Base-by-base conservation (phyloP, 2,113 vertebrate species). In the Mustela lutreola region DNA sequence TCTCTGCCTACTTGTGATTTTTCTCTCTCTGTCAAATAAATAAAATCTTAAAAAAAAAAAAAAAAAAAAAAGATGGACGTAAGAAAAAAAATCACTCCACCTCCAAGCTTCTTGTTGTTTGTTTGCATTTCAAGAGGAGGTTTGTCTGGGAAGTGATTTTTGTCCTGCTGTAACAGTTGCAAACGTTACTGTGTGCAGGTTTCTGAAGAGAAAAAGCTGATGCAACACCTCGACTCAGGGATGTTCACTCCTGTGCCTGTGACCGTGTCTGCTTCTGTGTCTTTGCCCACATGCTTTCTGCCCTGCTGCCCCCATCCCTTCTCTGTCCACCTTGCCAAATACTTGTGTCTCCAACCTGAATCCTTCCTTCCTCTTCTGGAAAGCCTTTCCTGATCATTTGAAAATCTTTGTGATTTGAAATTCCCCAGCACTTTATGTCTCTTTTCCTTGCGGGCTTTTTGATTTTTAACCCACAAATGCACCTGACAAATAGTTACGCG, bases 191-290 rank as follows among this genome's bases (percentile, higher is more conserved):
- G 3, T 19, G 45, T 39, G 53, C 21, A 0, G 53, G 26, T 79
- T 95, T 96, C 53, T 60, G 62, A 96, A 83, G 18, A 78, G 82
- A 63, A 95, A 67, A 94, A 80, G 73, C 42, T 58, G 63, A 36
- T 45, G 24, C 7, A 58, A n/a, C 87, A 22, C 31, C 10, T 19
- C 48, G 81, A 19, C 33, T 15, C 12, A 5, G 11, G 19, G 45
- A 31, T 0, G 0, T 62, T 76, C 48, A 5, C 12, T 5, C 18
- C 5, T 4, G 16, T 33, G 5, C 42, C 42, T 11, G 3, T 14
- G n/a, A 11, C 26, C 4, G 4, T 6, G 2, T 4, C 58, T n/a
- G 87, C 11, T 21, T 76, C 58, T 33, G 5, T 22, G 31, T 63
- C 31, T 33, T 58, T 15, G 28, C 6, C 4, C 10, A 2, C 1